These are phyloP conservation scores for Rhea americana DNA, from an alignment of 2,113 vertebrate species.

Conservation along the genomic window DNA sequence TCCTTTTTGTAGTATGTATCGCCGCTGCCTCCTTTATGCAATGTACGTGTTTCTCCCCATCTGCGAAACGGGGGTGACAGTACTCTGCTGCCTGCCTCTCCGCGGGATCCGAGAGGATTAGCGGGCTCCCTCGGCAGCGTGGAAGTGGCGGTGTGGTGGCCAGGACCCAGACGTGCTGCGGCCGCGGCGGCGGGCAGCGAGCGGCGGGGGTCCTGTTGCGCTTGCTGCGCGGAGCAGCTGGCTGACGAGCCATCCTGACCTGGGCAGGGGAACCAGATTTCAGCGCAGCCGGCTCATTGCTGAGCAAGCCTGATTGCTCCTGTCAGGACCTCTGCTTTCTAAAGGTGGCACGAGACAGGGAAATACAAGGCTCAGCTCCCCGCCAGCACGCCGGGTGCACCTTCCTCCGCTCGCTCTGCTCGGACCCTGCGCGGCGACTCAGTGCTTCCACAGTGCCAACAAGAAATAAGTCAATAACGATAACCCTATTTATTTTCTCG, in stretches of 20 bases:
- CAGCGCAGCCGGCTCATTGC: constrained; percentile 60
- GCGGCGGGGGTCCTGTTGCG: constrained; percentile 40
- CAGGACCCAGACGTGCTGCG: constrained; percentile 48
- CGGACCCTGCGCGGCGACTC: fast-evolving
- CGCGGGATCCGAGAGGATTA: constrained; percentile 43
- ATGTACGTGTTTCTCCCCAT: neutral
- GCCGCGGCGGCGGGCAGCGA: constrained; percentile 32
- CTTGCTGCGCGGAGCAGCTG: constrained; percentile 44
- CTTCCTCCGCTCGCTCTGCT: neutral
- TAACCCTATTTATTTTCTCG: neutral
- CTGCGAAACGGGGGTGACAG: neutral
- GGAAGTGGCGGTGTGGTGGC: constrained; percentile 23
- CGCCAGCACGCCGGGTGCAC: neutral
- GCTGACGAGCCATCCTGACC: constrained; percentile 60
- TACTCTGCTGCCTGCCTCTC: constrained; percentile 14
- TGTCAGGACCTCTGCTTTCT: neutral
- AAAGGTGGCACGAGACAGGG: neutral
- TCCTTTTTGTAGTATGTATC: neutral
- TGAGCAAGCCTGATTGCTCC: constrained; percentile 17
- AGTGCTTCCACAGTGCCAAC: neutral
- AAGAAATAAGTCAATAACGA: neutral
- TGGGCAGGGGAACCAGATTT: constrained; percentile 45
- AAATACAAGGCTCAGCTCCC: neutral
- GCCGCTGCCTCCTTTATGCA: neutral
- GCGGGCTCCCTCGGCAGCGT: neutral